A percentile compares a stretch with the other conserved stretches of the same genome.
phyloP scores from a whole-genome alignment of 2,113 vertebrate genomes.

The Verasper variegatus region DNA sequence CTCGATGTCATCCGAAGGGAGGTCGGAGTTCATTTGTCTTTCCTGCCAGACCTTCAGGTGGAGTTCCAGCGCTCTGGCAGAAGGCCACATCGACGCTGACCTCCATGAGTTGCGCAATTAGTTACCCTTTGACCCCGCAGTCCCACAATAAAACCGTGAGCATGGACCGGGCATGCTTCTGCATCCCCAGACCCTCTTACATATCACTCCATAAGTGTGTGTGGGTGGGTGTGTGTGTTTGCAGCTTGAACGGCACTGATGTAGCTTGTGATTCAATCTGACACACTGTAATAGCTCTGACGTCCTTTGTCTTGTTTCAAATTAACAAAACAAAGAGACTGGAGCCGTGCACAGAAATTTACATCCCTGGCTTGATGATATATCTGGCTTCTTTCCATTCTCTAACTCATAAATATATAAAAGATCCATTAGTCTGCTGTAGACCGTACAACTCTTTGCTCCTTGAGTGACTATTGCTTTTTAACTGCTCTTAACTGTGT shows the following conservation, averaged over 20 bases:
- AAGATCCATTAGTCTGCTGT: slow-evolving; percentile 39
- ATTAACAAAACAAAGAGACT: slow-evolving; percentile 35
- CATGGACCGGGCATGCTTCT: slow-evolving; percentile 65
- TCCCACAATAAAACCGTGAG: slow-evolving; percentile 63
- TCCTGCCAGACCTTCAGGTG: slow-evolving; percentile 71
- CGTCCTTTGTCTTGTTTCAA: slow-evolving; percentile 16
- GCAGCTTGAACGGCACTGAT: slow-evolving; percentile 11
- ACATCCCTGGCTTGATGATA: slow-evolving; percentile 13
- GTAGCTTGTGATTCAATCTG: slow-evolving; percentile 18
- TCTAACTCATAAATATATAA: slow-evolving; percentile 47
- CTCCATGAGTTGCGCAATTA: slow-evolving; percentile 76
- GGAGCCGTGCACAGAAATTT: slow-evolving; percentile 1
- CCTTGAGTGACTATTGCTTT: slow-evolving; percentile 40
- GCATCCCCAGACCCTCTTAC: slow-evolving; percentile 66
- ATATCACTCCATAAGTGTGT: slow-evolving; percentile 15
- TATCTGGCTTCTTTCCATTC: slow-evolving; percentile 22
- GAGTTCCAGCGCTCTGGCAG: slow-evolving; percentile 53
- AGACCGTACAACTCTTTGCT: slow-evolving; percentile 18
- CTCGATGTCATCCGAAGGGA: slow-evolving; percentile 65
- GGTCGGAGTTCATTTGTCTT: slow-evolving; percentile 78
- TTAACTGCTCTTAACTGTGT: slow-evolving; percentile 45
- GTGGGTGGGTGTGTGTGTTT: slow-evolving; percentile 35
- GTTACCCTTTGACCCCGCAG: slow-evolving; percentile 78
- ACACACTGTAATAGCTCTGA: slow-evolving; percentile 26
- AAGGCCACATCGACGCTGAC: slow-evolving; percentile 67